Conservation (phyloP, 2,888 invertebrate species). For the Diploptera punctata region DNA sequence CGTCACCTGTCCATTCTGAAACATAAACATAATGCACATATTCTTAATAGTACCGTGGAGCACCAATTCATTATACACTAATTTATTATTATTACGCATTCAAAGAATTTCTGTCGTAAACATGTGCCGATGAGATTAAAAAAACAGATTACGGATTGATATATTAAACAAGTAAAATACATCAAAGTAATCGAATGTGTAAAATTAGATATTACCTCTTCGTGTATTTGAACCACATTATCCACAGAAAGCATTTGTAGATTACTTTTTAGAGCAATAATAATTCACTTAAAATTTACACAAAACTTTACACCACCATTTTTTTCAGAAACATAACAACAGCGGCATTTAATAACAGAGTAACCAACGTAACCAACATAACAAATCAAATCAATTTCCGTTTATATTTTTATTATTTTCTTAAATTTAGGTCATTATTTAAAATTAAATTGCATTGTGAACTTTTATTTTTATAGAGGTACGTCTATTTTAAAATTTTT, state of each 20-base stretch:
- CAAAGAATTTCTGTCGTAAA: no score
- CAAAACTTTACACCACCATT: not conserved
- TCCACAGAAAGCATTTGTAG: conserved; percentile 15
- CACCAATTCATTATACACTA: no score
- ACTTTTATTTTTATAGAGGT: no score
- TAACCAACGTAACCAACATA: not conserved
- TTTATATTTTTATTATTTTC: no score
- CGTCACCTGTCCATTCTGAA: conserved; percentile 19
- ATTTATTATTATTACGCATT: no score
- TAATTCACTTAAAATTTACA: not conserved
- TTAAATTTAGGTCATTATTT: no score
- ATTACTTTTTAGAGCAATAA: not conserved
- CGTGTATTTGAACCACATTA: conserved; percentile 9
- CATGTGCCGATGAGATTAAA: no score
- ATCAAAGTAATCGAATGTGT: not conserved
- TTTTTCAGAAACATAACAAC: not conserved
- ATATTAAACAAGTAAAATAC: not conserved
- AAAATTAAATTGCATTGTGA: no score
- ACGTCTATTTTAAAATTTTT: no score
- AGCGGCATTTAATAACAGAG: conserved; percentile 20
- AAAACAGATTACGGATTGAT: no score
- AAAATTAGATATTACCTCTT: conserved; percentile 11
- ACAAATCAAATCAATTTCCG: no score
- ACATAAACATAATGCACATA: not conserved
- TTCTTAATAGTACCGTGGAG: no score